These are phyloP conservation scores for Avahi laniger DNA, from an alignment of 2,797 vertebrate genomes.

Conservation along the genomic window DNA sequence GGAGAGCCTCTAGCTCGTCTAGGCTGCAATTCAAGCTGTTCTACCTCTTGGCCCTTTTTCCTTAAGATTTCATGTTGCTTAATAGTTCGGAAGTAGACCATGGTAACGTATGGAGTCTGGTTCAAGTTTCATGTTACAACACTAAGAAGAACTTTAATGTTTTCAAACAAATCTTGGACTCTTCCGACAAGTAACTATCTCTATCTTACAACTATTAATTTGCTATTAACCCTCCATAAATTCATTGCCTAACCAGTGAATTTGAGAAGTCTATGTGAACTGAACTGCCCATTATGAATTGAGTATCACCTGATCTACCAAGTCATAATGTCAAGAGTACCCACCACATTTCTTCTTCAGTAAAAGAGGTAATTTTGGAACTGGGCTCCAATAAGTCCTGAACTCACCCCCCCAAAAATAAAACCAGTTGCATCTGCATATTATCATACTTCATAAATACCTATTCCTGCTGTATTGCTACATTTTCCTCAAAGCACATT, in stretches of 20 bases:
- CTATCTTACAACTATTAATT: neutral
- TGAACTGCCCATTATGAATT: neutral
- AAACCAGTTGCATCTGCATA: neutral
- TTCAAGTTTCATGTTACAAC: neutral
- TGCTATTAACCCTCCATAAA: neutral
- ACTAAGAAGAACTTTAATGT: neutral
- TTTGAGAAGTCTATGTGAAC: neutral
- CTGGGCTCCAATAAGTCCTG: neutral
- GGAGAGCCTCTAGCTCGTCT: neutral
- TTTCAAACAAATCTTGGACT: neutral
- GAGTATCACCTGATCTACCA: neutral
- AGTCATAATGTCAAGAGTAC: neutral
- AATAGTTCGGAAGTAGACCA: neutral
- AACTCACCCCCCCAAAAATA: accelerated
- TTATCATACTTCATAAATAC: neutral
- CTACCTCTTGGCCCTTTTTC: neutral
- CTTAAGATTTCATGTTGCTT: neutral
- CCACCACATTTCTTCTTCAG: neutral
- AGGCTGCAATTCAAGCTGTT: neutral
- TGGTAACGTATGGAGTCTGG: neutral
- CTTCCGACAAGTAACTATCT: neutral
- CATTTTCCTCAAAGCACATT: neutral
- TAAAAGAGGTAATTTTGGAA: neutral
- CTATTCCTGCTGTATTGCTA: neutral
- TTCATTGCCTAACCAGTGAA: neutral